Base-by-base conservation (phyloP, 2,113 vertebrate species). In the Phaetusa simplex region DNA sequence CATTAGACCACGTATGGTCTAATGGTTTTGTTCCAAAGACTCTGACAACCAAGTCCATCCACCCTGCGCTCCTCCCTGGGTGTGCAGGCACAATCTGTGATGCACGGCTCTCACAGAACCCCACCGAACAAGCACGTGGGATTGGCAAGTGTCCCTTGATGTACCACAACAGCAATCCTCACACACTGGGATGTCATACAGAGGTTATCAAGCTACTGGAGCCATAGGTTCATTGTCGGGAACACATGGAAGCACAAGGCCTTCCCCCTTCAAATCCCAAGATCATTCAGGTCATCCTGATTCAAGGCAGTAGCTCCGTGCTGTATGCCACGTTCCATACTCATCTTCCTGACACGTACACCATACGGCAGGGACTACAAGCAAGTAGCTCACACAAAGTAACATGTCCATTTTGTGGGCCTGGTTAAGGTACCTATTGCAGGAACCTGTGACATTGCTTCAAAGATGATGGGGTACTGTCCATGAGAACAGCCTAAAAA, bases 1-100 rank as follows among this genome's bases (percentile, higher is more conserved):
- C 19, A 21, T 1, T 30, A 34, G 34, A 43, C 9, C 14, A 29
- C 8, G 11, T 16, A 11, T 0, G 0, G 16, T 47, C 15, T 64
- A 52, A 78, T 0, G 2, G 14, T 38, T 77, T 74, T 67, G 36
- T 52, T 47, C 21, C 42, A 3, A 6, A 52, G 59, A 69, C 29
- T 62, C 56, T 59, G 12, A 34, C 42, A 73, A 13, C 5, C 19
- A 70, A 81, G 24, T 16, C 43, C 15, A 29, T 16, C 43, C 15
- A 29, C 13, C 26, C 55, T 26, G 6, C 1, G 0, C 3, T 66
- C 7, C n/a, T 77, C 7, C 11, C 27, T 9, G 11, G 34, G 27
- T 13, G 9, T 5, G 23, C 59, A 74, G 38, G 27, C 61, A 66
- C 19, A 34, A 11, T 2, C 9, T 52, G 11, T 14, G 45, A 34